phyloP scores from a whole-genome alignment of 2,888 invertebrate genomes.

The Lymantria dispar region DNA sequence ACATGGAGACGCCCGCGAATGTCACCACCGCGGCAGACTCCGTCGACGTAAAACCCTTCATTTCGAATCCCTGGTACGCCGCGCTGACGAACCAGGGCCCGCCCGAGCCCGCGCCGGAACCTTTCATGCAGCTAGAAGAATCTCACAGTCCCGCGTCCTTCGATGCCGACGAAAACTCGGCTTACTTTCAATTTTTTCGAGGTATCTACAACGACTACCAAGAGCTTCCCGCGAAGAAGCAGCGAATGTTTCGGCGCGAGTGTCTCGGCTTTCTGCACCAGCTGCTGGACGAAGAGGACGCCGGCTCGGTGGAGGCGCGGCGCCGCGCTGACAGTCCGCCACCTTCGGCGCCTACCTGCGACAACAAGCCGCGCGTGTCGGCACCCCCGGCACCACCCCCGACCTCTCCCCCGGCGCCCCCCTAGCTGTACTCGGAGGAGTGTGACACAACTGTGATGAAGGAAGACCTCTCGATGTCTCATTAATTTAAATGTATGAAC shows the following conservation, averaged over 20 bases:
- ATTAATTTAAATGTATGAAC: too few species aligned
- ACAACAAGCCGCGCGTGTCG: slow-evolving; percentile 1
- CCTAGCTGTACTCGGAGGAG: too few species aligned
- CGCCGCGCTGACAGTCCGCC: slow-evolving; percentile 38
- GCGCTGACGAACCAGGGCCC: slow-evolving; percentile 19
- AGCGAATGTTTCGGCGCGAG: slow-evolving; percentile 59
- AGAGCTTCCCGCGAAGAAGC: slow-evolving; percentile 52
- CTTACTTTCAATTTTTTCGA: slow-evolving; percentile 72
- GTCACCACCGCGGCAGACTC: slow-evolving; percentile 13
- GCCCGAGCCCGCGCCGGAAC: slow-evolving; percentile 35
- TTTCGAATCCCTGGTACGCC: slow-evolving; percentile 34
- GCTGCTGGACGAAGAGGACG: slow-evolving; percentile 61
- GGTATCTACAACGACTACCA: slow-evolving; percentile 65
- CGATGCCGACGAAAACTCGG: slow-evolving; percentile 60
- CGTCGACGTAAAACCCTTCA: slow-evolving; percentile 34
- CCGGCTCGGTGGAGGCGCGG: slow-evolving; percentile 13
- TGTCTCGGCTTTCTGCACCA: slow-evolving; percentile 61
- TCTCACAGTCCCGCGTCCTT: slow-evolving; percentile 47
- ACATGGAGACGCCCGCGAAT: slow-evolving; percentile 24
- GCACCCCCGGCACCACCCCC: background rate
- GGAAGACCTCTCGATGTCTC: too few species aligned
- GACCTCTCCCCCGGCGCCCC: background rate
- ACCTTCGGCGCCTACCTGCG: slow-evolving; percentile 9
- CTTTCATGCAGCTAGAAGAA: slow-evolving; percentile 43
- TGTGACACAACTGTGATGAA: too few species aligned